Conservation (phyloP, 2,888 invertebrate species). For the Eupithecia centaureata region DNA sequence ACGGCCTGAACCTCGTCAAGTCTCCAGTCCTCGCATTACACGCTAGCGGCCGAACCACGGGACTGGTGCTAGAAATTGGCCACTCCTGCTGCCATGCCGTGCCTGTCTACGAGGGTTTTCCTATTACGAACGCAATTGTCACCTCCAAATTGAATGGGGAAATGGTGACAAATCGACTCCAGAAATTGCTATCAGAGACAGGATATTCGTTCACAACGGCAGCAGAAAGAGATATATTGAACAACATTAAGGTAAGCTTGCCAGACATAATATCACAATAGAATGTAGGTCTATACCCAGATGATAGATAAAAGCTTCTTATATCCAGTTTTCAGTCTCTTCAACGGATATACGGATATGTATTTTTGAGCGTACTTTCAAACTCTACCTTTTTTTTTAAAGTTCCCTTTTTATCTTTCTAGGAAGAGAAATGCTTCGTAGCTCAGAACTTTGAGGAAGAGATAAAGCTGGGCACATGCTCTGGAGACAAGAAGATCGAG, state of each 20-base stretch:
- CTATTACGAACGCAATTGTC: constrained; percentile 92
- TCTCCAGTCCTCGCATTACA: constrained; percentile 75
- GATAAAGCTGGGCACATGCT: constrained; percentile 70
- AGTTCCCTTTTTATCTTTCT: constrained; percentile 33
- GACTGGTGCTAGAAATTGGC: constrained; percentile 80
- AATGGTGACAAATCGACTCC: constrained; percentile 90
- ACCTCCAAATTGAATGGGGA: constrained; percentile 93
- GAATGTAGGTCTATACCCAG: neutral
- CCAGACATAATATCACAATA: neutral
- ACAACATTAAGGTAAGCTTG: constrained; percentile 90
- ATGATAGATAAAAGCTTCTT: neutral
- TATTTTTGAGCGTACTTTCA: neutral
- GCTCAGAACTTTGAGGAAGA: constrained; percentile 57
- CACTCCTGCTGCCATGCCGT: constrained; percentile 75
- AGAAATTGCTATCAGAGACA: constrained; percentile 91
- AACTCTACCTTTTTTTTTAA: neutral
- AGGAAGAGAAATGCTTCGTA: constrained; percentile 66
- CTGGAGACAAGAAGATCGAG: constrained; percentile 89
- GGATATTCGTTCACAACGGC: constrained; percentile 96
- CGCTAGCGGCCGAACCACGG: constrained; percentile 81
- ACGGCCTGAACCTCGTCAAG: constrained; percentile 73
- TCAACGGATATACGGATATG: neutral
- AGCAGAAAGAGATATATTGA: constrained; percentile 93
- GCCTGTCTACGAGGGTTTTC: constrained; percentile 86
- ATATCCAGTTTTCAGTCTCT: neutral